phyloP scores from a whole-genome alignment of 2,888 invertebrate genomes.

The Chloroclysta siterata region DNA sequence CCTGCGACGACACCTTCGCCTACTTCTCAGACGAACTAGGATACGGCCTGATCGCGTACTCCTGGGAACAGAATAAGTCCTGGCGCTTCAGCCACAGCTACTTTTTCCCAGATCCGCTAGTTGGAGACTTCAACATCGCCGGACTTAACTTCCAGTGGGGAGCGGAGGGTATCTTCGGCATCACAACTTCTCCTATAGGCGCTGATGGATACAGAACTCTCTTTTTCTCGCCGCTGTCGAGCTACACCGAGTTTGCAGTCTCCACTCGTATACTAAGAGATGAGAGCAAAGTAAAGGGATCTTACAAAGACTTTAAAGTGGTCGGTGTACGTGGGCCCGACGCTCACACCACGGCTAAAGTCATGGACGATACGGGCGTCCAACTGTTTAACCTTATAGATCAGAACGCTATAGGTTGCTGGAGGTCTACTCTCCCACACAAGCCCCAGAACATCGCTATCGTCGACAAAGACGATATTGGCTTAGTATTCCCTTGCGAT shows the following conservation, averaged over 20 bases:
- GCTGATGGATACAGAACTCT: constrained; percentile 88
- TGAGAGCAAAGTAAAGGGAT: constrained; percentile 87
- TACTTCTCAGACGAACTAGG: constrained; percentile 93
- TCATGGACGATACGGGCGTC: constrained; percentile 90
- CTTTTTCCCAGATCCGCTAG: constrained; percentile 92
- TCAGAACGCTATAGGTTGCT: constrained; percentile 93
- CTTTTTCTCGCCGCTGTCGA: constrained; percentile 92
- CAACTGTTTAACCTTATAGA: constrained; percentile 92
- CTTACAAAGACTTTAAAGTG: constrained; percentile 89
- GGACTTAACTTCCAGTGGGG: constrained; percentile 95
- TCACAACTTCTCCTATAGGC: constrained; percentile 88
- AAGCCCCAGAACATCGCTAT: constrained; percentile 87
- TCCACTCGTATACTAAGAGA: constrained; percentile 90
- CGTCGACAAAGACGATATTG: constrained; percentile 90
- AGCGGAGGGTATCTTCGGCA: constrained; percentile 92
- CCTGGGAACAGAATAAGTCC: constrained; percentile 90
- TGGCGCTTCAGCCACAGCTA: constrained; percentile 92
- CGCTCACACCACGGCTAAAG: constrained; percentile 89
- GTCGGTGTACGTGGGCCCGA: constrained; percentile 88
- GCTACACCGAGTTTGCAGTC: constrained; percentile 91
- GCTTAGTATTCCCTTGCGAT: constrained; percentile 91
- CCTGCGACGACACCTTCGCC: constrained; percentile 91
- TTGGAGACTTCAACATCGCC: constrained; percentile 91
- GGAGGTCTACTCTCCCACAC: constrained; percentile 89
- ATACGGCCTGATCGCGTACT: constrained; percentile 92